Percentiles rank a stretch among this genome's conserved stretches.
Evolutionary conservation across 2,113 vertebrate genomes (phyloP).

Genomic region (Cephalopholis sonnerati): DNA sequence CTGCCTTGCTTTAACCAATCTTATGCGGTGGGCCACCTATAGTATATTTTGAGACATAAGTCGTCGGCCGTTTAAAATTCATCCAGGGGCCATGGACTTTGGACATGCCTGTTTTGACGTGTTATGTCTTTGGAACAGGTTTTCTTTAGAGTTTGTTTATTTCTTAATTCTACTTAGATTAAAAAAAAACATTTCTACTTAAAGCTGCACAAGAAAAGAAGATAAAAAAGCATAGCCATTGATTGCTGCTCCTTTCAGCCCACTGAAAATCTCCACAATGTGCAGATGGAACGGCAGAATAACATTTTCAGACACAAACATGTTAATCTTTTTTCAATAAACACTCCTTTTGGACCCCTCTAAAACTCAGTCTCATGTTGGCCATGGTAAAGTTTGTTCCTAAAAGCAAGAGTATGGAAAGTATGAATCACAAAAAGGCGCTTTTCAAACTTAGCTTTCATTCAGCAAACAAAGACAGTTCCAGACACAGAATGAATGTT

Average conservation of each 20-base stretch:
- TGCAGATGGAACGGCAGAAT: constrained; percentile 6
- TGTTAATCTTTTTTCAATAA: constrained; percentile 39
- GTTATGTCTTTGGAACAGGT: neutral
- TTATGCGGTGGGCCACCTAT: too few species aligned
- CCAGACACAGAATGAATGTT: constrained; percentile 31
- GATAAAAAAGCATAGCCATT: constrained; percentile 1
- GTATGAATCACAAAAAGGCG: constrained; percentile 36
- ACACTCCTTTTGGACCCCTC: neutral
- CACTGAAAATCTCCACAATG: constrained; percentile 2
- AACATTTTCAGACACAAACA: constrained; percentile 31
- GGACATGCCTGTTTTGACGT: neutral
- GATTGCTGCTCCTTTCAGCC: constrained; percentile 15
- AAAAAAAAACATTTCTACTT: neutral
- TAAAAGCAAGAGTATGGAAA: constrained; percentile 25
- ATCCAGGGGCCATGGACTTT: too few species aligned
- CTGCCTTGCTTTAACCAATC: too few species aligned
- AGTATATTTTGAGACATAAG: too few species aligned
- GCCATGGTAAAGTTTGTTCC: neutral
- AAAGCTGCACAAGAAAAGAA: neutral
- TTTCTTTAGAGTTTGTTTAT: constrained; percentile 4
- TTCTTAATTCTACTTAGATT: neutral
- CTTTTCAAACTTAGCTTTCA: constrained; percentile 46
- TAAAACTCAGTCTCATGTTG: constrained; percentile 2
- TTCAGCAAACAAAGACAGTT: constrained; percentile 43
- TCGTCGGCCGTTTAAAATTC: too few species aligned